These are phyloP conservation scores for Nettapus auritus DNA, from an alignment of 2,113 vertebrate species.

Conservation along the genomic window DNA sequence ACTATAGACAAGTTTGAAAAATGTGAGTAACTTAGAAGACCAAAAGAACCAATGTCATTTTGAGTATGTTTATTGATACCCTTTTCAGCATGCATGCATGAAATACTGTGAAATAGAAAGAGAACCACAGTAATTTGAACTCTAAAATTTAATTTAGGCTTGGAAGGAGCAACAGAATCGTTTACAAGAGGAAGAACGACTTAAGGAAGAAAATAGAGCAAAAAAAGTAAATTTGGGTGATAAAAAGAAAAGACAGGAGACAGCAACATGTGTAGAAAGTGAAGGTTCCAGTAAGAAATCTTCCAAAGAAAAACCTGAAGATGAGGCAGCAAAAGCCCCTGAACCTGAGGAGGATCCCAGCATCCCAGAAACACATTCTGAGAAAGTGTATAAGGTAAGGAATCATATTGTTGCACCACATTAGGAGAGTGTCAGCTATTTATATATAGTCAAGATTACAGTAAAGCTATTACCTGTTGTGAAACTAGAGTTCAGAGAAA, in stretches of 20 bases:
- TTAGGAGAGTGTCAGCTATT: neutral
- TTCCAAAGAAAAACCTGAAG: slow-evolving; percentile 34
- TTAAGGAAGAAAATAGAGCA: slow-evolving; percentile 71
- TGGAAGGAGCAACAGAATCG: slow-evolving; percentile 80
- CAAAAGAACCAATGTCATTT: neutral
- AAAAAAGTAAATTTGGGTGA: slow-evolving; percentile 35
- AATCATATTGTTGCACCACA: neutral
- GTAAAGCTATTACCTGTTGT: neutral
- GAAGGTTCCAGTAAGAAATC: slow-evolving; percentile 19
- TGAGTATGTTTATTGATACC: neutral
- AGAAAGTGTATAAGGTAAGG: slow-evolving; percentile 71
- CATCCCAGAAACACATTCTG: neutral
- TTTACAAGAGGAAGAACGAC: slow-evolving; percentile 74
- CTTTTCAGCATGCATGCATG: neutral
- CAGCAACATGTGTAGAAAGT: slow-evolving; percentile 6
- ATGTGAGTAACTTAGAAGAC: neutral
- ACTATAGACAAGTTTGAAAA: neutral
- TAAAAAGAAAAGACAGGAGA: slow-evolving; percentile 59
- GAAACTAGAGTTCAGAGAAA: neutral
- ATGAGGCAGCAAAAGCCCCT: slow-evolving; percentile 33
- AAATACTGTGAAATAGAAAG: neutral
- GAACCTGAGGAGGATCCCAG: neutral
- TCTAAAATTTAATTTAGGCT: slow-evolving; percentile 70
- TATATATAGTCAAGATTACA: neutral
- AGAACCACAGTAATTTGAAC: neutral